phyloP scores from a whole-genome alignment of 1,140 invertebrate genomes.

The Drosophila guanche region DNA sequence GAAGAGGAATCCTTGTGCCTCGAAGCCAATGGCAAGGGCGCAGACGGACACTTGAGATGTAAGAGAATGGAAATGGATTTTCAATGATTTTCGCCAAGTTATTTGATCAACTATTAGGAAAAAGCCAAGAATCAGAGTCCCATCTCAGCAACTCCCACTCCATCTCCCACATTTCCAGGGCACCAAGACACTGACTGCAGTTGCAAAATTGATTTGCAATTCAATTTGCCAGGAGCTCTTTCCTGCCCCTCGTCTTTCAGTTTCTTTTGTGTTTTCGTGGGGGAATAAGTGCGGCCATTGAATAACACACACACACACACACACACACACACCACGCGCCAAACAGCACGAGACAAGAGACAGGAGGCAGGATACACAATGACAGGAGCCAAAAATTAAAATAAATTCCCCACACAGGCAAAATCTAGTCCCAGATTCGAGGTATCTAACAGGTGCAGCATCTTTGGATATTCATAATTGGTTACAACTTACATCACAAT shows the following conservation, averaged over 20 bases:
- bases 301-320: not conserved
- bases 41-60: not conserved
- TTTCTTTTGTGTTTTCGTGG: not conserved
- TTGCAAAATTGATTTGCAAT: slow-evolving; percentile 54
- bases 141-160: slow-evolving; percentile 4
- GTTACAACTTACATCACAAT: too few species aligned
- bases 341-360: not conserved
- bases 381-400: not conserved
- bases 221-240: slow-evolving; percentile 31
- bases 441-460: too few species aligned
- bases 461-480: too few species aligned
- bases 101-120: slow-evolving; percentile 40
- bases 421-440: not conserved
- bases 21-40: not conserved
- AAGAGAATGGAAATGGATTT: slow-evolving; percentile 20
- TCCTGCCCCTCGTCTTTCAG: not conserved
- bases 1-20: not conserved
- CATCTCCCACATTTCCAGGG: too few species aligned
- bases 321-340: not conserved
- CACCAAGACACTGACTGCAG: slow-evolving; percentile 30
- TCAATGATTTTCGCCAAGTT: slow-evolving; percentile 17
- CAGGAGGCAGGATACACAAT: not conserved
- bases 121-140: slow-evolving; percentile 1
- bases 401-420: not conserved
- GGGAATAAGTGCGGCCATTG: not conserved